Evolutionary conservation across 2,113 vertebrate species (phyloP).

Genomic region (Forbesichthys agassizii): DNA sequence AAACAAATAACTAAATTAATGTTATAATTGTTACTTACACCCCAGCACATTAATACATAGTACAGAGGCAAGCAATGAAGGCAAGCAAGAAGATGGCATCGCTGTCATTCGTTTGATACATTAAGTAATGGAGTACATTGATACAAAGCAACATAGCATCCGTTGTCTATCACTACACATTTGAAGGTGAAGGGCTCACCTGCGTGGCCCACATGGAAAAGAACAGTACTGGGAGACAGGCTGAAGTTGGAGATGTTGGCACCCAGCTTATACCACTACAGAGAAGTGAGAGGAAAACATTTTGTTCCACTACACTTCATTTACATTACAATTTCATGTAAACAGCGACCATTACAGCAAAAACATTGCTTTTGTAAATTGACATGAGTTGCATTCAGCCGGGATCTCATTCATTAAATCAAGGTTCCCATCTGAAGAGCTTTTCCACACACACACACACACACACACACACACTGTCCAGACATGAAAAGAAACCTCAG

Average conservation of each 20-base stretch:
- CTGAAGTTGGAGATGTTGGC: constrained; percentile 97
- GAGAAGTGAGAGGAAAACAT: constrained; percentile 36
- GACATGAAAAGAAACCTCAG: not conserved
- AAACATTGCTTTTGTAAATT: constrained; percentile 53
- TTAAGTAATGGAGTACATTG: not conserved
- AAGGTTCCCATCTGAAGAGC: constrained; percentile 37
- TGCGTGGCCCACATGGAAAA: constrained; percentile 96
- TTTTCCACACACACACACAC: constrained; percentile 14
- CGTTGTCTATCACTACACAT: not conserved
- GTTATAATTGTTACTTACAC: constrained; percentile 24
- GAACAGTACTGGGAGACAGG: constrained; percentile 92
- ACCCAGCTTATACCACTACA: constrained; percentile 96
- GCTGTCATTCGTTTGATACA: not conserved
- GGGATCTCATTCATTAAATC: constrained; percentile 27
- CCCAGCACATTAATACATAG: not conserved
- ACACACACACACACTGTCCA: not conserved
- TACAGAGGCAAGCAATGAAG: too few species aligned
- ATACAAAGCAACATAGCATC: not conserved
- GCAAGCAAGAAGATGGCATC: not conserved
- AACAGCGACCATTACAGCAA: constrained; percentile 51
- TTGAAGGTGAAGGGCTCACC: constrained; percentile 75
- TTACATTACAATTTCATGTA: too few species aligned
- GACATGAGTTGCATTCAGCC: constrained; percentile 24
- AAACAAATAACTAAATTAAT: too few species aligned
- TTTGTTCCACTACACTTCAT: not conserved